Conservation (phyloP, 2,888 invertebrate species). For the Polyploca ridens region DNA sequence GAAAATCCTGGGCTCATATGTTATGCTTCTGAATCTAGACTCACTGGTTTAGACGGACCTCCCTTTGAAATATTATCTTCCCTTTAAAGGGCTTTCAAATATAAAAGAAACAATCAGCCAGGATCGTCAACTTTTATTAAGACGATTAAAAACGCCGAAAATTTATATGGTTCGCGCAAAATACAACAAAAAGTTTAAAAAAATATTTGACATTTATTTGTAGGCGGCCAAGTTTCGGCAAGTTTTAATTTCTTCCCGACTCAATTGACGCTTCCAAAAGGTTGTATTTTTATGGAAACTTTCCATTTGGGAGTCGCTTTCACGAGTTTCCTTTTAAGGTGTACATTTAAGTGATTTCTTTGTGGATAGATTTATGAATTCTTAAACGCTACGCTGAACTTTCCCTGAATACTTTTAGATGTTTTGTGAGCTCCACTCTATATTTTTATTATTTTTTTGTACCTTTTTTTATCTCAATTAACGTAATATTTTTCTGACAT, state of each 20-base stretch:
- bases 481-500: too few species aligned
- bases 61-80: too few species aligned
- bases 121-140: neutral
- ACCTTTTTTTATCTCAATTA: neutral
- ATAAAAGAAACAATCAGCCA: neutral
- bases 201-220: conserved; percentile 45
- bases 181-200: conserved; percentile 11
- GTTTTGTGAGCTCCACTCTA: neutral
- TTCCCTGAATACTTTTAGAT: conserved; percentile 3
- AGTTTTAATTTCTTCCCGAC: conserved; percentile 35
- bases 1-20: too few species aligned
- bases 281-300: conserved; percentile 38
- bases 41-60: too few species aligned
- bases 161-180: neutral
- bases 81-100: neutral
- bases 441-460: neutral
- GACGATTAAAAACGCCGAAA: neutral
- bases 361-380: conserved; percentile 24
- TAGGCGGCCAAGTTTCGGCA: conserved; percentile 34
- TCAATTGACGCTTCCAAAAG: conserved; percentile 38
- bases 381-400: conserved; percentile 20
- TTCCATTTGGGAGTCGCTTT: conserved; percentile 15
- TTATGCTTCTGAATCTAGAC: too few species aligned
- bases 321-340: conserved; percentile 19
- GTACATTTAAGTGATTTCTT: conserved; percentile 30